Conservation (phyloP, 2,888 invertebrate genomes). For the Ptychoptera contaminata region DNA sequence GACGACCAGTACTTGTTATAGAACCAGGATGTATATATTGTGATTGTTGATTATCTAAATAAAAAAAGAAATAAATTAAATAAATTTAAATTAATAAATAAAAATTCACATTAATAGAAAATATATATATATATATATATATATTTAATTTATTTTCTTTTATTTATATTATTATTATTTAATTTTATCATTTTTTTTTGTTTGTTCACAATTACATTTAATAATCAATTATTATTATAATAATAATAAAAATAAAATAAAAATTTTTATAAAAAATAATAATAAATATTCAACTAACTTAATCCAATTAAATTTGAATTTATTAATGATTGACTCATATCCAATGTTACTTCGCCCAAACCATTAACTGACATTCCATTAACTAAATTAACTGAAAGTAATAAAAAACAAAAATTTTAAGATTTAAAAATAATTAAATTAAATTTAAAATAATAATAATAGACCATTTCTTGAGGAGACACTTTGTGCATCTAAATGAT, state of each 20-base stretch:
- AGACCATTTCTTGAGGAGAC: conserved; percentile 20
- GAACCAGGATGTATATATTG: conserved; percentile 45
- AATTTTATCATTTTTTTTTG: too few species aligned
- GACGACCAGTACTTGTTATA: conserved; percentile 45
- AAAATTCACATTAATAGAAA: neutral
- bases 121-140: too few species aligned
- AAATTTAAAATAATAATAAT: conserved; percentile 3
- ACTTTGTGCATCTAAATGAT: conserved; percentile 61
- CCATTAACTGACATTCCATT: conserved; percentile 63
- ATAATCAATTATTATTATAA: too few species aligned
- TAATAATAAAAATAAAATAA: too few species aligned
- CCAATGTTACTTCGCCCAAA: conserved; percentile 55
- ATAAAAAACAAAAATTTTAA: too few species aligned
- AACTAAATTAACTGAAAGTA: conserved; percentile 52
- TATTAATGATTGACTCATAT: conserved; percentile 40
- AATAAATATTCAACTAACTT: neutral
- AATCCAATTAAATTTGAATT: conserved; percentile 8
- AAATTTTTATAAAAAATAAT: too few species aligned
- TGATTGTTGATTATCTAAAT: conserved; percentile 35
- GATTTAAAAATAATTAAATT: neutral
- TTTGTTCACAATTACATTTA: too few species aligned
- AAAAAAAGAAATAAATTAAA: neutral
- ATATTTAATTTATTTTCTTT: too few species aligned
- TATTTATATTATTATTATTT: too few species aligned
- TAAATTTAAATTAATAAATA: neutral